Evolutionary conservation across 1,140 invertebrate genomes (phyloP).

Genomic region (Nephotettix cincticeps): DNA sequence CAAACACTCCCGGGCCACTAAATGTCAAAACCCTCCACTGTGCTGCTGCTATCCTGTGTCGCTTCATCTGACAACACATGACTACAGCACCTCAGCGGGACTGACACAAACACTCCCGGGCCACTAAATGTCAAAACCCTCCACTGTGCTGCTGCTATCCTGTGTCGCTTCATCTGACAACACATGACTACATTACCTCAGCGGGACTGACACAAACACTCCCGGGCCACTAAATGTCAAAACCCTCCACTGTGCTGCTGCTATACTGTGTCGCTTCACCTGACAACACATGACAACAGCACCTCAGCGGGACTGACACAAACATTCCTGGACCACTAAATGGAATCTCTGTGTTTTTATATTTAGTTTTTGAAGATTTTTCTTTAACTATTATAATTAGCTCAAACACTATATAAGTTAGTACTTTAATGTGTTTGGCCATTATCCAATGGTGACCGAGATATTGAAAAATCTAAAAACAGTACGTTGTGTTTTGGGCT

Average conservation of each 20-base stretch:
- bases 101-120: background rate
- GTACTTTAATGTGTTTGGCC: too few relatives aligned
- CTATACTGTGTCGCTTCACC: too few relatives aligned
- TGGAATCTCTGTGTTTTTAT: background rate
- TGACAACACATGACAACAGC: background rate
- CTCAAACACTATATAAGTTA: too few relatives aligned
- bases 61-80: background rate
- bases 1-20: background rate
- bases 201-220: background rate
- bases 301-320: background rate
- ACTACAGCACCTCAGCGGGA: background rate
- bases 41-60: background rate
- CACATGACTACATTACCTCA: background rate
- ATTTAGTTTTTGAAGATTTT: too few relatives aligned
- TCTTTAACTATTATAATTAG: too few relatives aligned
- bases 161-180: background rate
- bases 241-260: background rate
- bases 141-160: background rate
- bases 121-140: background rate
- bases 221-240: conserved; percentile 8
- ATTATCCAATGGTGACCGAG: too few relatives aligned
- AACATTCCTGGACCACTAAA: background rate
- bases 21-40: background rate
- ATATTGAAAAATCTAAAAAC: too few relatives aligned
- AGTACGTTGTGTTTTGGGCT: too few relatives aligned